Conservation (phyloP, 2,888 invertebrate genomes). For the Meiosimyza platycephala region DNA sequence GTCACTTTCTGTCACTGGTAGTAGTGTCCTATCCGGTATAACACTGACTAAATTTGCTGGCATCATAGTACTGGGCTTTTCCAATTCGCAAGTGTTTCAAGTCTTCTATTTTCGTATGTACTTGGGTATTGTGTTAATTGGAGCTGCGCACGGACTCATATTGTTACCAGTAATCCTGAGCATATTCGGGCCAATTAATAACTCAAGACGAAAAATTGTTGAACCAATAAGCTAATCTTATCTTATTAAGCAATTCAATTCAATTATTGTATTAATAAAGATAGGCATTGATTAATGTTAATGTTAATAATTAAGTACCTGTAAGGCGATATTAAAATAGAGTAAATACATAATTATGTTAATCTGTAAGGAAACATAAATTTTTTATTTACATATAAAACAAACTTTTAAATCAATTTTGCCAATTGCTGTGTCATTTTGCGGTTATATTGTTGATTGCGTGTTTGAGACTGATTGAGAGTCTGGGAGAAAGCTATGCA, state of each 20-base stretch:
- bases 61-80: conserved; percentile 89
- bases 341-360: not conserved
- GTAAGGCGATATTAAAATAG: not conserved
- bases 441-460: conserved; percentile 26
- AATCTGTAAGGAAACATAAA: not conserved
- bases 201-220: conserved; percentile 7
- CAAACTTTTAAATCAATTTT: conserved; percentile 7
- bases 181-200: conserved; percentile 72
- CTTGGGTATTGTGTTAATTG: conserved; percentile 90
- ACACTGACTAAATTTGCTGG: conserved; percentile 94
- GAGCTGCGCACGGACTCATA: conserved; percentile 90
- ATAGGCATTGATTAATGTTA: no score
- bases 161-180: conserved; percentile 92
- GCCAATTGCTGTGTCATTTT: conserved; percentile 3
- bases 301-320: no score
- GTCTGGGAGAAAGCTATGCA: not conserved
- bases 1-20: conserved; percentile 84
- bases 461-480: not conserved
- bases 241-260: not conserved
- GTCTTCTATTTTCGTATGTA: conserved; percentile 97
- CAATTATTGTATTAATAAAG: not conserved
- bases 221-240: conserved; percentile 2
- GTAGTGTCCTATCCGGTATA: conserved; percentile 93
- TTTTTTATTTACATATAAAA: conserved; percentile 4
- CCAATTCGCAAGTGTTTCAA: conserved; percentile 87